Base-by-base conservation (phyloP, 1,140 invertebrate genomes). In the Drosophila mayri region DNA sequence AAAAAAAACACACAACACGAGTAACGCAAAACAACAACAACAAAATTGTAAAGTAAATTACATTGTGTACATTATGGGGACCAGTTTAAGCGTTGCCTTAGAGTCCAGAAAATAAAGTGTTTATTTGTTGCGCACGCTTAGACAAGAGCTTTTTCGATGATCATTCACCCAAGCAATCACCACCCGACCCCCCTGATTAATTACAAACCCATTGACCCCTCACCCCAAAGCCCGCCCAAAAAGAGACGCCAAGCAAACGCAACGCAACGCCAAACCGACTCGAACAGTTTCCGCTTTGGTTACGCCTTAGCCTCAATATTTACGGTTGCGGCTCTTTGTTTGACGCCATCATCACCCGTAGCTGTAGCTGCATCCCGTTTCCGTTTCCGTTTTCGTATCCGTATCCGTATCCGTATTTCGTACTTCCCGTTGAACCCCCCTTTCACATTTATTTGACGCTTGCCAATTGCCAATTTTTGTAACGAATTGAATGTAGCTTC, bases 1-100 rank as follows among this genome's bases (percentile, higher is more conserved):
- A 30, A 50, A 5, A 18, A 30, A 37, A 44, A 40, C 46, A 66
- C 65, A 62, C 35, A 35, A 35, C 55, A 41, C 49, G 61, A 46
- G 58, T 61, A 66, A 64, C 64, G 44, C 50, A 54, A 66, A 35
- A 35, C 35, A 35, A 35, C 35, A 35, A 60, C 40, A 59, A 76
- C 46, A 79, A 72, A 70, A 76, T 67, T 68, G 59, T 72, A 77
- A 79, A 52, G 47, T 66, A 79, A 79, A 58, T 61, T 59, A 72
- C 64, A 50, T 64, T 67, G 64, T 75, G 52, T 67, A 66, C 74
- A 73, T 81, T 75, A 82, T 80, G 73, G 82, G 87, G 88, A 91
- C 86, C 85, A 90, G 74, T 90, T 86, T 76, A 73, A 86, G 79
- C 86, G 75, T 82, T 90, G 75, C 71, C 81, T 86, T 90, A 73